A percentile compares a stretch with the other conserved stretches of the same genome.
Evolutionary conservation across 2,113 vertebrate genomes (phyloP).

Genomic region (Labeo catla): DNA sequence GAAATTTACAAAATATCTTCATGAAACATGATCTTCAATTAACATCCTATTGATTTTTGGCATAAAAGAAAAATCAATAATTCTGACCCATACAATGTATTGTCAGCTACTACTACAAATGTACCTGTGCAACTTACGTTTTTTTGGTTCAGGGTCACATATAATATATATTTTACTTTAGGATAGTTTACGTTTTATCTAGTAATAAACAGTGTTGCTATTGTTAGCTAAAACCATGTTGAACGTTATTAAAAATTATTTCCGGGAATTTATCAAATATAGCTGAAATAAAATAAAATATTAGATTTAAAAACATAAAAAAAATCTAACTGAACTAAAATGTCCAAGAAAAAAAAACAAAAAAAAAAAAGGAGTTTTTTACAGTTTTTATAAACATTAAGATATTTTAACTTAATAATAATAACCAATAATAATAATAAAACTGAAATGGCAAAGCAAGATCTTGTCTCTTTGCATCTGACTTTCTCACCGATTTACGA

Average conservation of each 20-base stretch:
- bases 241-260: background rate
- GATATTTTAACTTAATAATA: background rate
- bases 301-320: background rate
- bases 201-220: background rate
- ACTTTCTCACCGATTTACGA: conserved; percentile 85
- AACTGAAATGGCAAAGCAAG: background rate
- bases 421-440: background rate
- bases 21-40: too few relatives aligned
- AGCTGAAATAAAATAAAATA: too few relatives aligned
- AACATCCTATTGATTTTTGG: too few relatives aligned
- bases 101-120: too few relatives aligned
- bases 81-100: too few relatives aligned
- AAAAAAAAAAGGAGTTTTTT: background rate
- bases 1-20: too few relatives aligned
- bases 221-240: background rate
- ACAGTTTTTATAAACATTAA: background rate
- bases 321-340: background rate
- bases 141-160: too few relatives aligned
- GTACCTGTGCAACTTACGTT: too few relatives aligned
- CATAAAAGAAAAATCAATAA: too few relatives aligned
- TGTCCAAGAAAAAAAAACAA: background rate
- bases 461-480: background rate
- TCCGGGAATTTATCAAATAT: background rate
- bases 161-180: too few relatives aligned
- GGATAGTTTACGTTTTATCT: background rate